A percentile compares a stretch with the other conserved stretches of the same genome.
phyloP scores from a whole-genome alignment of 2,113 vertebrate species.

The cattle (Bos taurus) region ARS-UCD2.0 NC_037328.1:94810501-94811000 shows the following conservation, averaged over 20 bases:
- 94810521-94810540: too few species aligned
- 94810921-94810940: background rate
- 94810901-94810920: background rate
- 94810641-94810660: background rate
- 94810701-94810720: background rate
- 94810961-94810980: background rate
- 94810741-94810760: background rate
- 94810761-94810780: background rate
- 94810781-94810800: background rate
- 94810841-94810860: background rate
- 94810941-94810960: background rate
- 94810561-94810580: background rate
- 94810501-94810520: too few species aligned
- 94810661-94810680: background rate
- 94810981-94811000: background rate
- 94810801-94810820: background rate
- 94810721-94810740: background rate
- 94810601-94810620: background rate
- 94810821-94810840: background rate
- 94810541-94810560: background rate
- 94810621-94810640: background rate
- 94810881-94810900: background rate
- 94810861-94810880: background rate
- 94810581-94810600: background rate
- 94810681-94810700: background rate